Evolutionary conservation across 2,113 vertebrate genomes (phyloP).

Genomic region (Corvus hawaiiensis): DNA sequence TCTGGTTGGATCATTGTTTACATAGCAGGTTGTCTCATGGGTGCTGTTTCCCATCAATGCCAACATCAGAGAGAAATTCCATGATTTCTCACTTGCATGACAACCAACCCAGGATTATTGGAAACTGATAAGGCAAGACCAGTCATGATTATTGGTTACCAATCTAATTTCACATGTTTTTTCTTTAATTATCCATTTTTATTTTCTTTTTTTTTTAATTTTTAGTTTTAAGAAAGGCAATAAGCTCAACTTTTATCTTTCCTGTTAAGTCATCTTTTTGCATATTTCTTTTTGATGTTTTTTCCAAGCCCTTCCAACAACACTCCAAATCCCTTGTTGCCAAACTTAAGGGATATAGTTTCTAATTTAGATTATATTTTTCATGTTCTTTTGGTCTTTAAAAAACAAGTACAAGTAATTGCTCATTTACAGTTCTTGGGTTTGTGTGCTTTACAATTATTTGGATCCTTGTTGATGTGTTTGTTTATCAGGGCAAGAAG

Average conservation of each 20-base stretch:
- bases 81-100: background rate
- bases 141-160: background rate
- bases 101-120: background rate
- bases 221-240: background rate
- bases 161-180: background rate
- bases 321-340: background rate
- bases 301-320: background rate
- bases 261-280: background rate
- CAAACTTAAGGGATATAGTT: background rate
- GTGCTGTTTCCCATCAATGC: background rate
- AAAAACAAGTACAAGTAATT: background rate
- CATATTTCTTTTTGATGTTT: background rate
- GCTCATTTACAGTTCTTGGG: background rate
- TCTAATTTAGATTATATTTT: background rate
- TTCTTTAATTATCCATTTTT: background rate
- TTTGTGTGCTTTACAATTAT: background rate
- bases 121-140: background rate
- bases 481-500: background rate
- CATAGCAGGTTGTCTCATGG: background rate
- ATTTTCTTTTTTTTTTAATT: too few relatives aligned
- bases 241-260: background rate
- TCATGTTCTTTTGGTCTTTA: background rate
- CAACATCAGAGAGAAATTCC: background rate
- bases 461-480: background rate
- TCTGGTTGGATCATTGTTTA: background rate